These are phyloP conservation scores for Eublepharis macularius DNA, from an alignment of 2,113 vertebrate species.

Conservation along the genomic window DNA sequence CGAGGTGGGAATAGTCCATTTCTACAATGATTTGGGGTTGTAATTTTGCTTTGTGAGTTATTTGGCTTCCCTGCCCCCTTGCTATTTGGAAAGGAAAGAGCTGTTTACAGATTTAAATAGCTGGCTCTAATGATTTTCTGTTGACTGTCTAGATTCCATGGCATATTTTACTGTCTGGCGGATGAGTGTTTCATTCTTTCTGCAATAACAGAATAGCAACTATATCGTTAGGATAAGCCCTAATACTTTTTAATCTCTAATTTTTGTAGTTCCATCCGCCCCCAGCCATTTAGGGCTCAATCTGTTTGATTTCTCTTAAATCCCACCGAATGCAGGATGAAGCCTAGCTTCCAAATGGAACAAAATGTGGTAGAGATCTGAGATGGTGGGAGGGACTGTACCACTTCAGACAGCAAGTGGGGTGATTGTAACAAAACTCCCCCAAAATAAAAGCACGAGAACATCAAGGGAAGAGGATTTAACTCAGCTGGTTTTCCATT, in stretches of 20 bases:
- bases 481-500: too few relatives aligned
- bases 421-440: too few relatives aligned
- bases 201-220: conserved; percentile 45
- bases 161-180: conserved; percentile 57
- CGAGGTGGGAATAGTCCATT: neutral
- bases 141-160: conserved; percentile 54
- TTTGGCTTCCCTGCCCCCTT: neutral
- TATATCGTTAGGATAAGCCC: conserved; percentile 60
- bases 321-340: neutral
- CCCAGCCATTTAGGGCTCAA: neutral
- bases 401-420: too few relatives aligned
- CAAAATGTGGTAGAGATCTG: neutral
- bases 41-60: neutral
- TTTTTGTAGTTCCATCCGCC: conserved; percentile 3
- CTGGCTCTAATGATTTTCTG: conserved; percentile 58
- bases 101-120: conserved; percentile 47
- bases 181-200: conserved; percentile 33
- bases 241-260: conserved; percentile 55
- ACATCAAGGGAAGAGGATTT: too few relatives aligned
- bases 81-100: conserved; percentile 58
- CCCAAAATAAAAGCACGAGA: too few relatives aligned
- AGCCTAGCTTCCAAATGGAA: neutral
- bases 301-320: neutral
- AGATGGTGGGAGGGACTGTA: too few relatives aligned
- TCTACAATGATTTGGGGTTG: neutral